These are phyloP conservation scores for Xenopus borealis DNA, from an alignment of 2,113 vertebrate species.

Conservation along the genomic window DNA sequence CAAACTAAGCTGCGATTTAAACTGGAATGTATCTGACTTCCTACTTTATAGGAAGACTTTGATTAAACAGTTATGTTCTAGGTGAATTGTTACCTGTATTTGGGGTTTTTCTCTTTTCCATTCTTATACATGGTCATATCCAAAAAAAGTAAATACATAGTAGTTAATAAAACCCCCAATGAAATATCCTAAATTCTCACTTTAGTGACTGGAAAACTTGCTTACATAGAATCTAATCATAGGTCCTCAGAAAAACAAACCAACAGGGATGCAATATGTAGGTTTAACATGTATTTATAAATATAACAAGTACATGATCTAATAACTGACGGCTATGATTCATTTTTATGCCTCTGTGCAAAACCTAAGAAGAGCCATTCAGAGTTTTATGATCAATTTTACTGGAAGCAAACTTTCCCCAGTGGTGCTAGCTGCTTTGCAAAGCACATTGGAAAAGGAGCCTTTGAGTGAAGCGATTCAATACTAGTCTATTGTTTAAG, in stretches of 20 bases:
- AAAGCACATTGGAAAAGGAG: conserved; percentile 45
- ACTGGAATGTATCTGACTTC: not conserved
- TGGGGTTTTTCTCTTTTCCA: too few relatives aligned
- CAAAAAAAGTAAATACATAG: not conserved
- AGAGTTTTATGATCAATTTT: conserved; percentile 57
- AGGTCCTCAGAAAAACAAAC: not conserved
- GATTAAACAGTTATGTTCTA: too few relatives aligned
- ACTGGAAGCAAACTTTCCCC: conserved; percentile 59
- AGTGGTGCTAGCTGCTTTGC: conserved; percentile 49
- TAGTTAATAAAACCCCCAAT: not conserved
- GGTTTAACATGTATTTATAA: conserved; percentile 48
- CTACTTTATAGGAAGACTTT: too few relatives aligned
- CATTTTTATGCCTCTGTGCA: conserved; percentile 42
- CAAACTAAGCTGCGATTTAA: conserved; percentile 24
- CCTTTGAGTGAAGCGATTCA: conserved; percentile 47
- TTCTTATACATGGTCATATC: not conserved
- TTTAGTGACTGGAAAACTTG: too few relatives aligned
- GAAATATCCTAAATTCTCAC: too few relatives aligned
- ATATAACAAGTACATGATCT: conserved; percentile 47
- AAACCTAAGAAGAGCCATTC: conserved; percentile 49
- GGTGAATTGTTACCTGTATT: too few relatives aligned
- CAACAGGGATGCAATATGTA: not conserved
- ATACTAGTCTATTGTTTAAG: conserved; percentile 54
- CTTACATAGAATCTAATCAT: not conserved
- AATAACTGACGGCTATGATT: conserved; percentile 47